Evolutionary conservation across 2,797 vertebrate species (phyloP), one percentile per base, ranked within the genome.

Genomic region (Uromys caudimaculatus): DNA sequence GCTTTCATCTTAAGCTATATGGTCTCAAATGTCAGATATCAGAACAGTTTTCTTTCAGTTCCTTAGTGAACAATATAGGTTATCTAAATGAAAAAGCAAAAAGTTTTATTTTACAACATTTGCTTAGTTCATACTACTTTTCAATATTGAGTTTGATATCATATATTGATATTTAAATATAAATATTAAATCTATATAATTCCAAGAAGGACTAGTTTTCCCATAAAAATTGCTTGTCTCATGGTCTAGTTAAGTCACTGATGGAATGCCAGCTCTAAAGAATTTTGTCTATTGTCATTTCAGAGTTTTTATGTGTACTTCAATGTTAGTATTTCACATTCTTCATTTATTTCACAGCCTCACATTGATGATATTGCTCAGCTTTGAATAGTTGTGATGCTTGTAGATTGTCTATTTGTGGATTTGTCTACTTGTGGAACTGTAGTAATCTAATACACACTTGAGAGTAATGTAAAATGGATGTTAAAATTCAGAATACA

Each of bases 121-220:
- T 97, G 27, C 82, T 97, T 96, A 95, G 14, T 8, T 96, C 32
- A 17, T n/a, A 14, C 3, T 79, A 13, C 21, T 73, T 88, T 44
- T 84, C 84, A 96, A 87, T 81, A 82, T 97, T 95, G 75, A 94
- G 19, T 79, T 84, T 96, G 32, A 91, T 79, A 93, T 89, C 60
- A 47, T 85, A n/a, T 93, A 95, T 86, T 96, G n/a, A 96, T 97
- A 93, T 98, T 88, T 92, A 96, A 76, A 92, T 69, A 44, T 91
- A 81, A 92, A 92, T 92, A 91, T 93, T 97, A 97, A 87, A 86
- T 50, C 84, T 38, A 54, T 97, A 75, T 47, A 93, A 96, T 4
- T 73, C 83, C 6, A 97, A 91, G 58, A 67, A 50, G 54, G 38
- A 93, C 54, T 81, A 78, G 67, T 21, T 38, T 27, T 76, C 21